Evolutionary conservation across 2,797 vertebrate species (phyloP).

Genomic region (Bradypodion pumilum): DNA sequence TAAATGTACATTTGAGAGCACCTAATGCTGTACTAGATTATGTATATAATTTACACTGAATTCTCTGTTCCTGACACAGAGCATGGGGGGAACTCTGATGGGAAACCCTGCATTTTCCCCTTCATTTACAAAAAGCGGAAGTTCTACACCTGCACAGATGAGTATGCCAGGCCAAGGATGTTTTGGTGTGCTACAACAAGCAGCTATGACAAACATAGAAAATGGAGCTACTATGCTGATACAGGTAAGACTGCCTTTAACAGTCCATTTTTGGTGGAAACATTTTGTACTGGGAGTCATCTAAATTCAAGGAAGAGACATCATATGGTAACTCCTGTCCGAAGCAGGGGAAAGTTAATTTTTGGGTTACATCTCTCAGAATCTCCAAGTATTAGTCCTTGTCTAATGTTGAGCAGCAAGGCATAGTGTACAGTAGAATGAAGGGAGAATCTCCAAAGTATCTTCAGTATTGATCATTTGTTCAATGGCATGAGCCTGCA

Average conservation of each 20-base stretch:
- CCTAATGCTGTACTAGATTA: no score
- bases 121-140: background rate
- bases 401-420: background rate
- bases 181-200: slow-evolving; percentile 84
- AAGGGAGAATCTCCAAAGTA: background rate
- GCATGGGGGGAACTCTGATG: slow-evolving; percentile 22
- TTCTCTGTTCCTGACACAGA: background rate
- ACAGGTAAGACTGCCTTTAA: slow-evolving; percentile 63
- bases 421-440: background rate
- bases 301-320: background rate
- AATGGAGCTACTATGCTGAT: slow-evolving; percentile 81
- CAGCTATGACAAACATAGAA: slow-evolving; percentile 76
- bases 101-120: slow-evolving; percentile 16
- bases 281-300: background rate
- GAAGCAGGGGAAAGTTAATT: no score
- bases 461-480: background rate
- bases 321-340: background rate
- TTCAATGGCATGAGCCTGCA: background rate
- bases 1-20: no score
- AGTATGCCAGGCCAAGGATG: background rate
- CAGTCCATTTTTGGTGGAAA: background rate
- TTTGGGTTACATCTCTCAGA: no score
- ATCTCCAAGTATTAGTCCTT: no score
- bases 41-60: background rate
- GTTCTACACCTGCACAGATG: slow-evolving; percentile 15